Evolutionary conservation across 2,113 vertebrate genomes (phyloP).

Genomic region (Euleptes europaea): DNA sequence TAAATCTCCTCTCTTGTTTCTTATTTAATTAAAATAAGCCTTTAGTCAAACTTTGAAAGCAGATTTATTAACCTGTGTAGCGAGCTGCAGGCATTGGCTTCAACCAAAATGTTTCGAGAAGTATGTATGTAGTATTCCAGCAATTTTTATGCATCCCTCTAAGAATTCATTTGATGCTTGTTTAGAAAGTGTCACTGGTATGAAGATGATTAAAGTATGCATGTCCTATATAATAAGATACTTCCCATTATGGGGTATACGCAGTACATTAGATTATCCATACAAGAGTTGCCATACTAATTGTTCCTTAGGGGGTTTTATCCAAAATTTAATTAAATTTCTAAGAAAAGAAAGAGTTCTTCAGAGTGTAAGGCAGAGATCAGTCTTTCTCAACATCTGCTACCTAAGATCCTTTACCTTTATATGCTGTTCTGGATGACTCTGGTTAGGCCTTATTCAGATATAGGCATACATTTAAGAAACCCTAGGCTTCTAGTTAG

Average conservation of each 20-base stretch:
- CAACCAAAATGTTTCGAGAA: neutral
- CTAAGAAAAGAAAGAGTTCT: neutral
- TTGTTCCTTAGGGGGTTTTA: slow-evolving; percentile 19
- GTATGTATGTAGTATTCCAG: neutral
- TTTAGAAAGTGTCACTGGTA: neutral
- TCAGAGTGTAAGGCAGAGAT: no score
- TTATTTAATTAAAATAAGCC: slow-evolving; percentile 4
- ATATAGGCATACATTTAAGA: no score
- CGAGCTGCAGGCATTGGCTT: neutral
- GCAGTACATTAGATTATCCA: neutral
- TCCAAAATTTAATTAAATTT: slow-evolving; percentile 13
- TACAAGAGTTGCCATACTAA: neutral
- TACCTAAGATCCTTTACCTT: no score
- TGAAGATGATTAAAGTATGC: slow-evolving; percentile 21
- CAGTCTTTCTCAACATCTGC: no score
- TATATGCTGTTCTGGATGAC: no score
- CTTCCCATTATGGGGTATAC: neutral
- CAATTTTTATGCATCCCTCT: neutral
- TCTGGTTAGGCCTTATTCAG: no score
- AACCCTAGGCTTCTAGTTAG: no score
- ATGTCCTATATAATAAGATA: neutral
- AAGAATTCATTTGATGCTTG: neutral
- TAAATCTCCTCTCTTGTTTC: neutral
- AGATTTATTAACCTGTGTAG: neutral
- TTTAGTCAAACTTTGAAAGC: neutral